Percentiles rank a stretch among this genome's conserved stretches.
Conservation (phyloP, 2,797 vertebrate genomes). For the Onychomys leucogaster region DNA sequence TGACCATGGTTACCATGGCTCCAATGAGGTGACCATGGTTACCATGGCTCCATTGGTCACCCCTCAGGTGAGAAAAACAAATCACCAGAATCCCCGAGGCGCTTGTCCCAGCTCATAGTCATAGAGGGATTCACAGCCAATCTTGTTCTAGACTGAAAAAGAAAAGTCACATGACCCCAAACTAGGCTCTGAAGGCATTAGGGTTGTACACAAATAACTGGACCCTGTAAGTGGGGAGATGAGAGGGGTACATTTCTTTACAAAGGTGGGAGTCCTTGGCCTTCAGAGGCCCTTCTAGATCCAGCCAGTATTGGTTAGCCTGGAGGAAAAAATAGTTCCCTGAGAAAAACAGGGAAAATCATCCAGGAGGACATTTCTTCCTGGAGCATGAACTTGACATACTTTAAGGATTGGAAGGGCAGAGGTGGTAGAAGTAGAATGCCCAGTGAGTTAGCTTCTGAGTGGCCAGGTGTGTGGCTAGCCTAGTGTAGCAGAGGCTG, state of each 20-base stretch:
- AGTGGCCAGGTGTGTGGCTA: fast-evolving
- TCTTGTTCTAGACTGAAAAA: not conserved
- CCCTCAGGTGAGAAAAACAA: not conserved
- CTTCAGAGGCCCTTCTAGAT: not conserved
- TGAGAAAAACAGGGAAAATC: not conserved
- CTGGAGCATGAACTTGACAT: not conserved
- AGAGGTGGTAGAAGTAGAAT: not conserved
- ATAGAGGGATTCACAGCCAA: not conserved
- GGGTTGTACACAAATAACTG: not conserved
- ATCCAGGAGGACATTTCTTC: not conserved
- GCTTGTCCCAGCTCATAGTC: not conserved
- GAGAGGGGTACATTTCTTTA: not conserved
- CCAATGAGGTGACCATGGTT: too few species aligned
- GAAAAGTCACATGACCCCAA: not conserved
- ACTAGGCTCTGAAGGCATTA: fast-evolving
- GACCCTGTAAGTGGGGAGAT: not conserved
- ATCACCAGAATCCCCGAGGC: not conserved
- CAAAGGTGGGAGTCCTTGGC: fast-evolving
- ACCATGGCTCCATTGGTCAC: not conserved
- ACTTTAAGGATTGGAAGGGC: not conserved
- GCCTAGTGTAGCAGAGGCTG: not conserved
- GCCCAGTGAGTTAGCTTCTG: not conserved
- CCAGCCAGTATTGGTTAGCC: not conserved
- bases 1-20: not conserved
- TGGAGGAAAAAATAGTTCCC: not conserved